Percentiles rank a stretch among this genome's conserved stretches.
These are phyloP conservation scores for Oscheius sp. DNA, from an alignment of 2,888 invertebrate species.

Conservation along the genomic window DNA sequence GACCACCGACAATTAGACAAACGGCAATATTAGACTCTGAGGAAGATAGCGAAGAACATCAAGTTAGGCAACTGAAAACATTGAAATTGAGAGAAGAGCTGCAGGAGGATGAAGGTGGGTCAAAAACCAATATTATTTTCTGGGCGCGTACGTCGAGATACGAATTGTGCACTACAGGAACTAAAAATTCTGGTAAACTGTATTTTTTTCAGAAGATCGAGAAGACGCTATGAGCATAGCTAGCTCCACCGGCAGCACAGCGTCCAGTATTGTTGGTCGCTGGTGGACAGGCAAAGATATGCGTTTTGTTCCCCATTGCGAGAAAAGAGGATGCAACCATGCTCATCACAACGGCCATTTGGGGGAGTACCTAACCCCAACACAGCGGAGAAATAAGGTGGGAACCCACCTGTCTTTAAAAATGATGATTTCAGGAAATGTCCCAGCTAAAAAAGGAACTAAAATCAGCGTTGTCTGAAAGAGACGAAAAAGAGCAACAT, in stretches of 20 bases:
- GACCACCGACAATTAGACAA: slow-evolving; percentile 45
- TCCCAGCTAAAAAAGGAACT: slow-evolving; percentile 59
- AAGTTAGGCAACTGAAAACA: slow-evolving; percentile 6
- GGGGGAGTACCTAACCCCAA: slow-evolving; percentile 70
- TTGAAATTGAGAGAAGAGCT: slow-evolving; percentile 4
- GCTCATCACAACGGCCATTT: slow-evolving; percentile 46
- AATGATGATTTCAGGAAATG: slow-evolving; percentile 53
- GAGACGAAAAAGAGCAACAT: slow-evolving; percentile 69
- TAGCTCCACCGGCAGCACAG: slow-evolving; percentile 61
- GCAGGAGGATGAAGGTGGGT: slow-evolving; percentile 25
- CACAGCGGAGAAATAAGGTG: slow-evolving; percentile 66
- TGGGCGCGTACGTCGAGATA: no score
- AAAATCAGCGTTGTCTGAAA: slow-evolving; percentile 53
- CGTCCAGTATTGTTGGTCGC: slow-evolving; percentile 67
- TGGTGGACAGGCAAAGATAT: slow-evolving; percentile 73
- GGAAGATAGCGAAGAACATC: slow-evolving; percentile 42
- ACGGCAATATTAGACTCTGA: slow-evolving; percentile 62
- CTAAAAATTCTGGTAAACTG: slow-evolving; percentile 21
- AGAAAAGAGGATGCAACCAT: slow-evolving; percentile 67
- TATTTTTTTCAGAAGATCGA: slow-evolving; percentile 24
- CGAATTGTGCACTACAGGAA: no score
- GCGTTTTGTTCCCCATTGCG: slow-evolving; percentile 69
- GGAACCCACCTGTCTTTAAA: no score
- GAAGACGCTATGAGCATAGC: slow-evolving; percentile 62
- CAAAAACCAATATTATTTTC: no score